A percentile compares a stretch with the other conserved stretches of the same genome.
These are phyloP conservation scores for Protodeltote pygarga DNA, from an alignment of 2,888 invertebrate species.

Conservation along the genomic window DNA sequence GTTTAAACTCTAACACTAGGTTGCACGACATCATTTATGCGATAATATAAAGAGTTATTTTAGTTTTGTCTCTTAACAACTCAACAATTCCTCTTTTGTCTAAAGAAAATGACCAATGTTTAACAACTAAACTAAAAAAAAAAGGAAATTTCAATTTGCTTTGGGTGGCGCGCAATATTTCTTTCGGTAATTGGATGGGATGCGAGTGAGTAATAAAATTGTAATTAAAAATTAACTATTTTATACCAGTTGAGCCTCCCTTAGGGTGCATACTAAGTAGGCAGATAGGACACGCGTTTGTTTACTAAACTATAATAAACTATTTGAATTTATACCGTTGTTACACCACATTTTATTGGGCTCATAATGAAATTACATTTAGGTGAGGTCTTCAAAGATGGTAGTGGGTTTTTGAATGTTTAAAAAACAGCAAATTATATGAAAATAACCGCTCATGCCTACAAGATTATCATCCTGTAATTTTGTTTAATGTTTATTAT, in stretches of 20 bases:
- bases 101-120: neutral
- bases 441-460: no score
- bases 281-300: conserved; percentile 73
- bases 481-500: no score
- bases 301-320: conserved; percentile 79
- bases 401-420: neutral
- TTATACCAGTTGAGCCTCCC: conserved; percentile 76
- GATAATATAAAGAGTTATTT: no score
- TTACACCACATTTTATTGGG: conserved; percentile 57
- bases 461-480: no score
- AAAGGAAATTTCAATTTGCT: conserved; percentile 62
- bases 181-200: conserved; percentile 83
- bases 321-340: conserved; percentile 77
- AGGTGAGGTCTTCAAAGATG: conserved; percentile 4
- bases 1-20: no score
- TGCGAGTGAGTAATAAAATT: conserved; percentile 82
- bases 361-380: conserved; percentile 52
- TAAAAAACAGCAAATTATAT: neutral
- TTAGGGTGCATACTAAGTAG: conserved; percentile 85
- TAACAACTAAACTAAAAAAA: conserved; percentile 10
- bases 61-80: no score
- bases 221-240: conserved; percentile 86
- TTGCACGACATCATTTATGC: no score
- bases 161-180: conserved; percentile 69
- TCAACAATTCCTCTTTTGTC: neutral